A percentile compares a stretch with the other conserved stretches of the same genome.
Evolutionary conservation across 2,113 vertebrate genomes (phyloP).

Genomic region (Cygnus atratus): DNA sequence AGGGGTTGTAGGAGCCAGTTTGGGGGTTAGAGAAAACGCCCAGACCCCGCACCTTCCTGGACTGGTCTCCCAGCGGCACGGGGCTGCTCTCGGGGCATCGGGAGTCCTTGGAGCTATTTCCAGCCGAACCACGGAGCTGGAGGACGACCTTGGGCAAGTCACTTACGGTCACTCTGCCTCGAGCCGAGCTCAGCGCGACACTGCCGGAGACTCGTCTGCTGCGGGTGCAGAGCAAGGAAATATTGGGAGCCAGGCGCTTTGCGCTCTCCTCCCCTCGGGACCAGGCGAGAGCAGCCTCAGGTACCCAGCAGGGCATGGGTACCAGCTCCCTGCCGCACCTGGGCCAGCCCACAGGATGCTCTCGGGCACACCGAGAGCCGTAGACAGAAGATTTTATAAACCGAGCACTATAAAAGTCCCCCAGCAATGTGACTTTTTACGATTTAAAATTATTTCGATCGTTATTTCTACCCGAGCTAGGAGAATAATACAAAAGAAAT

Average conservation of each 20-base stretch:
- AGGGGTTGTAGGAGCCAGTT: conserved; percentile 18
- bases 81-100: background rate
- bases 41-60: conserved; percentile 21
- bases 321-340: background rate
- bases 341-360: conserved; percentile 25
- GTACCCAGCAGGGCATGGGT: background rate
- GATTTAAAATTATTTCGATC: conserved; percentile 41
- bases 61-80: background rate
- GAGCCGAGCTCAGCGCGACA: background rate
- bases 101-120: conserved; percentile 51
- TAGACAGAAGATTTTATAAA: conserved; percentile 27
- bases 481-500: conserved; percentile 50
- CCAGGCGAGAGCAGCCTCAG: background rate
- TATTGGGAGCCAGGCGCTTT: background rate
- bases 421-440: background rate
- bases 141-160: conserved; percentile 5
- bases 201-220: background rate
- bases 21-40: background rate
- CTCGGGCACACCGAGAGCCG: background rate
- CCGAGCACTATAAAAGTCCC: conserved; percentile 1
- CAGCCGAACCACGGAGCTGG: background rate
- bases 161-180: conserved; percentile 6
- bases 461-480: conserved; percentile 19
- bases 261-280: background rate
- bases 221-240: background rate